phyloP scores from a whole-genome alignment of 2,113 vertebrate species.

The Etheostoma spectabile region DNA sequence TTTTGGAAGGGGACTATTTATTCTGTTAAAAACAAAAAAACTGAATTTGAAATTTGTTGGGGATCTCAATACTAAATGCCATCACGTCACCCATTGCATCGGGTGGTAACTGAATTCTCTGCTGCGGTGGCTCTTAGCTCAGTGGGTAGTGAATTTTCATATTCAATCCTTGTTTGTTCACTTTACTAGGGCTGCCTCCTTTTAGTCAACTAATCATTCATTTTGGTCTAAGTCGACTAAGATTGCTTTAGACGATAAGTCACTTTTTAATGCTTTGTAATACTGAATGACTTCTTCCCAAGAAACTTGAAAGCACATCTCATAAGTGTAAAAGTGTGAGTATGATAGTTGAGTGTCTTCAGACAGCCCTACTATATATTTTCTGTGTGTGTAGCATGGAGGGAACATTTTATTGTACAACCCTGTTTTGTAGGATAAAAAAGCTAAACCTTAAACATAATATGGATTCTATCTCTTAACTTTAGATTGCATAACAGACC shows the following conservation, averaged over 20 bases:
- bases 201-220: too few species aligned
- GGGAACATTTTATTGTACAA: not conserved
- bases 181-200: not conserved
- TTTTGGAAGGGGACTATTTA: not conserved
- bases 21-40: not conserved
- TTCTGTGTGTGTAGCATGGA: not conserved
- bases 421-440: too few species aligned
- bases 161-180: too few species aligned
- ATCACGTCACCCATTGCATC: not conserved
- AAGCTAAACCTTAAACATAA: not conserved
- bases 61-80: not conserved
- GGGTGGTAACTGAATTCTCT: not conserved
- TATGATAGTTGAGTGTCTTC: too few species aligned
- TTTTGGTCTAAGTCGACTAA: too few species aligned
- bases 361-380: not conserved
- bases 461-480: not conserved
- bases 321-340: too few species aligned
- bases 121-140: too few species aligned
- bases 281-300: too few species aligned
- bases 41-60: not conserved
- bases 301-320: too few species aligned
- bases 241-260: too few species aligned
- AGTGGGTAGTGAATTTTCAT: too few species aligned
- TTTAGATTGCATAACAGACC: not conserved
- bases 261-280: too few species aligned